phyloP scores from a whole-genome alignment of 92 coral and sea anemone genomes.

The Parazoanthus atlanticus region DNA sequence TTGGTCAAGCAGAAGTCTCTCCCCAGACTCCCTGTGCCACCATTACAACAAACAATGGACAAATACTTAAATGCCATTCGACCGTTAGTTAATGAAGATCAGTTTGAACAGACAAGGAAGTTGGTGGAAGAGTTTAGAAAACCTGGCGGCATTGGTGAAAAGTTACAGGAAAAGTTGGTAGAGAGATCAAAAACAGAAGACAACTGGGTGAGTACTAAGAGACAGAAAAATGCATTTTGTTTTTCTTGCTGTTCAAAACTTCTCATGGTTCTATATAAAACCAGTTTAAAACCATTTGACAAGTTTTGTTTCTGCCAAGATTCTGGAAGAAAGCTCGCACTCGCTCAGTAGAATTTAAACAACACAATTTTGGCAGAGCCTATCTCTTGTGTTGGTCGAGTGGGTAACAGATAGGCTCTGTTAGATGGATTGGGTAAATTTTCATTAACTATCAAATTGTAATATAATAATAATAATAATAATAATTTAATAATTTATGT shows the following conservation, averaged over 20 bases:
- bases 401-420: no score
- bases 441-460: no score
- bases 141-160: slow-evolving; percentile 87
- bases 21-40: slow-evolving; percentile 91
- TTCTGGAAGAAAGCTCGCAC: no score
- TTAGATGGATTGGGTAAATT: no score
- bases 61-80: slow-evolving; percentile 81
- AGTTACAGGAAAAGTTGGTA: slow-evolving; percentile 76
- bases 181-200: slow-evolving; percentile 75
- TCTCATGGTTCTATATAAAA: no score
- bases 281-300: no score
- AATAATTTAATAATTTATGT: no score
- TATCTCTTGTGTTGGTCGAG: no score
- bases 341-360: no score
- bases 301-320: no score
- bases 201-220: slow-evolving; percentile 78
- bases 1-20: slow-evolving; percentile 81
- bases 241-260: neutral
- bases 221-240: neutral
- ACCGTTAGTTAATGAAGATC: slow-evolving; percentile 85
- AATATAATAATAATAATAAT: no score
- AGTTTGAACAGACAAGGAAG: slow-evolving; percentile 63
- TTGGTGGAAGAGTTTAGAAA: slow-evolving; percentile 85
- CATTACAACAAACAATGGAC: slow-evolving; percentile 91
- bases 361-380: no score